phyloP scores from a whole-genome alignment of 2,113 vertebrate species.

The Callorhinus ursinus region DNA sequence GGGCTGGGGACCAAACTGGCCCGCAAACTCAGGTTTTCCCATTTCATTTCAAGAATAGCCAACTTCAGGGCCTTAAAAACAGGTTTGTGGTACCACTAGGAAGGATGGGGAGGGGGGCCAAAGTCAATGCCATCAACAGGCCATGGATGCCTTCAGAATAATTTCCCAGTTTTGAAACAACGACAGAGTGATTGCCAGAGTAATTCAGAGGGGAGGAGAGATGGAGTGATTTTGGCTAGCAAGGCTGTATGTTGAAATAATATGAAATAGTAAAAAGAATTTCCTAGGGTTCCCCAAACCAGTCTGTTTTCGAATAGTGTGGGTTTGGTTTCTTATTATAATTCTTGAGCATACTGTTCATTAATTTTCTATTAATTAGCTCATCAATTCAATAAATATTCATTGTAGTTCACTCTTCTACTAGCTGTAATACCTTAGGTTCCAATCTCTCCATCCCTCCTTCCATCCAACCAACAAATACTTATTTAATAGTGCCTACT shows the following conservation, averaged over 20 bases:
- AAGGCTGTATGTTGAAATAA: constrained; percentile 20
- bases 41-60: constrained; percentile 60
- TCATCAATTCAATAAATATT: background rate
- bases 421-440: background rate
- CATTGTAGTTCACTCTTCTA: background rate
- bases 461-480: background rate
- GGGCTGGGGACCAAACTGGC: constrained; percentile 62
- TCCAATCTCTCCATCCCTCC: background rate
- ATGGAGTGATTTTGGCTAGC: background rate
- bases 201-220: constrained; percentile 28
- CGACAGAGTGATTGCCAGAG: constrained; percentile 44
- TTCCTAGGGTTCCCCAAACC: background rate
- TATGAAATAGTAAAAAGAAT: constrained; percentile 8
- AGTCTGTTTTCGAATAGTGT: background rate
- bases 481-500: background rate
- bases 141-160: background rate
- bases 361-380: constrained; percentile 4
- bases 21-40: constrained; percentile 65
- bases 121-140: constrained; percentile 41
- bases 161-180: constrained; percentile 53
- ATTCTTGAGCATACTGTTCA: background rate
- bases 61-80: constrained; percentile 37
- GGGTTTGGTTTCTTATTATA: constrained; percentile 39
- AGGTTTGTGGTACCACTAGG: constrained; percentile 44
- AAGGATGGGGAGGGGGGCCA: constrained; percentile 17